A percentile compares a stretch with the other conserved stretches of the same genome.
Conservation (phyloP, 2,888 invertebrate species). For the Agrypnus murinus region DNA sequence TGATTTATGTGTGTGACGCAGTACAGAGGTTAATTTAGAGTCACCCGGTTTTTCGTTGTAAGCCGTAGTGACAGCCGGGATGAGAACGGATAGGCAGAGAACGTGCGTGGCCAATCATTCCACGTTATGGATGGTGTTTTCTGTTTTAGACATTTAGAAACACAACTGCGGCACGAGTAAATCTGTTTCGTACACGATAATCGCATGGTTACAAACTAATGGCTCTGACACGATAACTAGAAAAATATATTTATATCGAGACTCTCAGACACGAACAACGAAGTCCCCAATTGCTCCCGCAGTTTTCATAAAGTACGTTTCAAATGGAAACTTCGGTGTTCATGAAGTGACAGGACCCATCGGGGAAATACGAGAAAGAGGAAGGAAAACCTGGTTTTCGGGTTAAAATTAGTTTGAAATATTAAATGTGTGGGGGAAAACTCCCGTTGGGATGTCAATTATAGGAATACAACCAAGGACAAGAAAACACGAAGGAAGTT, state of each 20-base stretch:
- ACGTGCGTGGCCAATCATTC: constrained; percentile 51
- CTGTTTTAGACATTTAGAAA: constrained; percentile 36
- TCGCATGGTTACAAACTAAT: constrained; percentile 26
- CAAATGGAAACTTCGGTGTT: background rate
- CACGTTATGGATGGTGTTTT: constrained; percentile 42
- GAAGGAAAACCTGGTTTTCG: constrained; percentile 4
- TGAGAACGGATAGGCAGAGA: constrained; percentile 47
- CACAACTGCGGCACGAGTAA: constrained; percentile 15
- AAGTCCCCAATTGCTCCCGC: background rate
- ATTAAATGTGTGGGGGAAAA: constrained; percentile 9
- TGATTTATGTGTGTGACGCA: constrained; percentile 50
- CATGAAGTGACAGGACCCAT: background rate
- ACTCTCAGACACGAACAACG: background rate
- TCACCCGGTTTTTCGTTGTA: constrained; percentile 50
- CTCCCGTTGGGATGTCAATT: constrained; percentile 17
- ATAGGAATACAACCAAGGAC: constrained; percentile 4
- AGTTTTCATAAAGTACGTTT: background rate
- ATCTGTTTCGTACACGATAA: constrained; percentile 25
- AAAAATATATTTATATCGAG: constrained; percentile 2
- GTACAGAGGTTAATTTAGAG: constrained; percentile 52
- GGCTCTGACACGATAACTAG: constrained; percentile 11
- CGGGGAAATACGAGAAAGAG: constrained; percentile 9
- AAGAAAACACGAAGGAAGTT: background rate
- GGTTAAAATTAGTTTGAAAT: constrained; percentile 23
- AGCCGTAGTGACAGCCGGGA: constrained; percentile 51